Percentiles rank a stretch among this genome's conserved stretches.
Conservation (phyloP, 2,797 vertebrate genomes). For the Sciaenops ocellatus region DNA sequence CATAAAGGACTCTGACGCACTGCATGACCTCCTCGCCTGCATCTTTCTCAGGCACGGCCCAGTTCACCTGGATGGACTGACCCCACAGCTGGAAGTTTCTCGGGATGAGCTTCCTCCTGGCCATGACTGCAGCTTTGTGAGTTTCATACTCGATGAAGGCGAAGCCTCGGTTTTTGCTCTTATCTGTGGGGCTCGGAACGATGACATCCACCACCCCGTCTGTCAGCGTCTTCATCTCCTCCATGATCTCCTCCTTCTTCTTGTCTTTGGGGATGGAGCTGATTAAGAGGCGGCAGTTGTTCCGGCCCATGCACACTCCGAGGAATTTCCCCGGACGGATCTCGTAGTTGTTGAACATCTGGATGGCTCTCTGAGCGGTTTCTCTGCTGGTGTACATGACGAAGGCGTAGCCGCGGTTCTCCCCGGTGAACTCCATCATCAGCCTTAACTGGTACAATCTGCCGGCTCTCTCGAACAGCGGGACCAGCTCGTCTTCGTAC, state of each 20-base stretch:
- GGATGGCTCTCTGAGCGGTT: conserved; percentile 92
- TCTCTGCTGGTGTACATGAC: conserved; percentile 95
- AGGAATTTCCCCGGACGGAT: conserved; percentile 94
- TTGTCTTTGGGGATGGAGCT: conserved; percentile 96
- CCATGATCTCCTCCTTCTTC: conserved; percentile 94
- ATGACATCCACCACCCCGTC: conserved; percentile 96
- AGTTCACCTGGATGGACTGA: too few relatives aligned
- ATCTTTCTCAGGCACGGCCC: too few relatives aligned
- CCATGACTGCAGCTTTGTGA: too few relatives aligned
- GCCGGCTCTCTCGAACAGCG: conserved; percentile 92
- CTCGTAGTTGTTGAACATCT: conserved; percentile 92
- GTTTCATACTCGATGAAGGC: conserved; percentile 96
- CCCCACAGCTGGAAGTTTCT: too few relatives aligned
- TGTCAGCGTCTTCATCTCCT: conserved; percentile 88
- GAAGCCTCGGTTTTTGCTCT: conserved; percentile 93
- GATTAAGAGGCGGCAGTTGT: conserved; percentile 97
- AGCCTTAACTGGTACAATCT: conserved; percentile 95
- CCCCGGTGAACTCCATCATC: conserved; percentile 98
- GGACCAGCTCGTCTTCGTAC: conserved; percentile 95
- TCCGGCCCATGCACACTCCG: conserved; percentile 94
- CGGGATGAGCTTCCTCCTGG: too few relatives aligned
- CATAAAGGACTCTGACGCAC: conserved; percentile 83
- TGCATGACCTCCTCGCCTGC: conserved; percentile 95
- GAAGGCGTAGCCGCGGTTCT: conserved; percentile 98
- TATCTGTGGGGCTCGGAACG: conserved; percentile 89